Evolutionary conservation across 1,140 invertebrate species (phyloP).

Genomic region (Euura saliciscinereae): DNA sequence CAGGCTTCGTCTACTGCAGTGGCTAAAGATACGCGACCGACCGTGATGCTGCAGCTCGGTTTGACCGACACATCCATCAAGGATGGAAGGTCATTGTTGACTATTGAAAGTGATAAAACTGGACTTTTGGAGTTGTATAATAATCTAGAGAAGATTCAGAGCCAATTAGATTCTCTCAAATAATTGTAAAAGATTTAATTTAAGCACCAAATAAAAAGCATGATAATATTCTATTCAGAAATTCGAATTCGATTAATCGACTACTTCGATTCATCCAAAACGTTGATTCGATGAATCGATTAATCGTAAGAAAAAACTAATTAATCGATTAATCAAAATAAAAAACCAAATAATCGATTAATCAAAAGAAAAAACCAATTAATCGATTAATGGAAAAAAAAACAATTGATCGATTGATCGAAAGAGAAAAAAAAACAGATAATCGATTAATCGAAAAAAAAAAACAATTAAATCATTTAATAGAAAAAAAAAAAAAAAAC

Average conservation of each 20-base stretch:
- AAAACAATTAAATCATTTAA: too few relatives aligned
- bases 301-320: too few relatives aligned
- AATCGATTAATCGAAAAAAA: too few relatives aligned
- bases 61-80: slow-evolving; percentile 27
- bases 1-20: slow-evolving; percentile 45
- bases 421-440: too few relatives aligned
- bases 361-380: neutral
- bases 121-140: slow-evolving; percentile 44
- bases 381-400: neutral
- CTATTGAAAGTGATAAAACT: slow-evolving; percentile 47
- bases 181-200: slow-evolving; percentile 22
- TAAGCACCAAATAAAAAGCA: too few relatives aligned
- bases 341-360: neutral
- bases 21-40: slow-evolving; percentile 40
- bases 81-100: slow-evolving; percentile 35
- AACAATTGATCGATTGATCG: neutral
- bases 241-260: too few relatives aligned
- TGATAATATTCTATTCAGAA: too few relatives aligned
- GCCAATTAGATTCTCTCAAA: slow-evolving; percentile 49
- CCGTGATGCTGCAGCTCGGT: slow-evolving; percentile 44
- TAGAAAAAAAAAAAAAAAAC: too few relatives aligned
- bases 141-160: slow-evolving; percentile 50
- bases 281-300: too few relatives aligned
- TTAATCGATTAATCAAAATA: too few relatives aligned
- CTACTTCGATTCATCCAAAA: too few relatives aligned